These are phyloP conservation scores for Pararge aegeria DNA, from an alignment of 1,140 invertebrate species.

Conservation along the genomic window DNA sequence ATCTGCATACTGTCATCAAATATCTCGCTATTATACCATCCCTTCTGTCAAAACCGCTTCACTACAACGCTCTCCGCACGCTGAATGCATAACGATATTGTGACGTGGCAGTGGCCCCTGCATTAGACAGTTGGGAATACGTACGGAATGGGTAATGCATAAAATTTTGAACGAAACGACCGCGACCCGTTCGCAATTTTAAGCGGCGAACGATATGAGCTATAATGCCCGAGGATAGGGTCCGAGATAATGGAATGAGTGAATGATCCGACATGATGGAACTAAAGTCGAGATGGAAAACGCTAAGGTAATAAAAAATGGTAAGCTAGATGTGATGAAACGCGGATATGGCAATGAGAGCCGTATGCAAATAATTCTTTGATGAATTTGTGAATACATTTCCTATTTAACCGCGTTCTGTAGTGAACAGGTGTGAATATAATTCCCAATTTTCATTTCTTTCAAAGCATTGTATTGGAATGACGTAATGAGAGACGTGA, in stretches of 20 bases:
- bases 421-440: not conserved
- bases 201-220: slow-evolving; percentile 29
- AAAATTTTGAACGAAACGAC: slow-evolving; percentile 41
- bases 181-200: slow-evolving; percentile 33
- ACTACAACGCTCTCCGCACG: slow-evolving; percentile 28
- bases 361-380: slow-evolving; percentile 6
- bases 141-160: slow-evolving; percentile 43
- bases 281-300: slow-evolving; percentile 25
- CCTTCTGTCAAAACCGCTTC: slow-evolving; percentile 42
- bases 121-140: slow-evolving; percentile 41
- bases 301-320: slow-evolving; percentile 7
- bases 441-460: not conserved
- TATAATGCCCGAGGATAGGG: slow-evolving; percentile 30
- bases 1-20: slow-evolving; percentile 38
- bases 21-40: slow-evolving; percentile 32
- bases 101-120: slow-evolving; percentile 34
- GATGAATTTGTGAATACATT: slow-evolving; percentile 1
- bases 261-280: slow-evolving; percentile 21
- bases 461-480: too few species aligned
- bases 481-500: too few species aligned
- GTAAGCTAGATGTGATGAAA: not conserved
- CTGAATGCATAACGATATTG: slow-evolving; percentile 36
- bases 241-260: slow-evolving; percentile 28
- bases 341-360: not conserved
- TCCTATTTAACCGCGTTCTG: not conserved